Evolutionary conservation across 2,113 vertebrate genomes (phyloP).

Genomic region (Calidris pugnax): DNA sequence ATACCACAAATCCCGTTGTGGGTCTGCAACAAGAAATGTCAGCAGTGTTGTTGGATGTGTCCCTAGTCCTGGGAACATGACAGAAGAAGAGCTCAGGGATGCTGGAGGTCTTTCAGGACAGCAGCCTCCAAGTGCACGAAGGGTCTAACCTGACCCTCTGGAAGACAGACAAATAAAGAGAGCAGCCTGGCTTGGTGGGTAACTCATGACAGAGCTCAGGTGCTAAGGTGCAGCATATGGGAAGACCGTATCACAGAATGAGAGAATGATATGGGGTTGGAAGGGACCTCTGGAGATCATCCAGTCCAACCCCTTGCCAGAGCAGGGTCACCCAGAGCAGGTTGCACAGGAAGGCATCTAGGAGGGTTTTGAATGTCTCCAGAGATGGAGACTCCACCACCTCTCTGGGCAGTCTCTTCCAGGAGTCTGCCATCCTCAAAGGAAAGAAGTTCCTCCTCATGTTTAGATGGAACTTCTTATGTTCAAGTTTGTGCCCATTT

Average conservation of each 20-base stretch:
- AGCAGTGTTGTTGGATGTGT: background rate
- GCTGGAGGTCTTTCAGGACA: background rate
- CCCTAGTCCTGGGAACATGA: fast-evolving
- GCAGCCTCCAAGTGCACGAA: background rate
- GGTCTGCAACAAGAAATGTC: background rate
- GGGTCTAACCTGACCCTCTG: background rate
- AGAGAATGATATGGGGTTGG: too few species aligned
- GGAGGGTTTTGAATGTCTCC: too few species aligned
- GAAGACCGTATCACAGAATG: background rate
- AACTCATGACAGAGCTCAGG: background rate
- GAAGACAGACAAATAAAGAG: background rate
- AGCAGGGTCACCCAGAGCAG: too few species aligned
- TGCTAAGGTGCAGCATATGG: background rate
- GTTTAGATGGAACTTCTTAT: too few species aligned
- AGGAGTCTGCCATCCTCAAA: too few species aligned
- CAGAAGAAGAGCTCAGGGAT: background rate
- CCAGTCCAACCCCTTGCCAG: too few species aligned
- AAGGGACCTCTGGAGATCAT: too few species aligned
- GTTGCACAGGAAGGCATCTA: too few species aligned
- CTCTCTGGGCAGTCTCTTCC: too few species aligned
- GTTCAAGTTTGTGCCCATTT: too few species aligned
- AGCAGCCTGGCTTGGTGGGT: background rate
- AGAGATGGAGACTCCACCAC: too few species aligned
- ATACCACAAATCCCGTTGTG: background rate
- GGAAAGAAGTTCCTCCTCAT: too few species aligned